Evolutionary conservation across 2,113 vertebrate genomes (phyloP), one percentile per base, ranked within the genome.

Genomic region (Condylura cristata): DNA sequence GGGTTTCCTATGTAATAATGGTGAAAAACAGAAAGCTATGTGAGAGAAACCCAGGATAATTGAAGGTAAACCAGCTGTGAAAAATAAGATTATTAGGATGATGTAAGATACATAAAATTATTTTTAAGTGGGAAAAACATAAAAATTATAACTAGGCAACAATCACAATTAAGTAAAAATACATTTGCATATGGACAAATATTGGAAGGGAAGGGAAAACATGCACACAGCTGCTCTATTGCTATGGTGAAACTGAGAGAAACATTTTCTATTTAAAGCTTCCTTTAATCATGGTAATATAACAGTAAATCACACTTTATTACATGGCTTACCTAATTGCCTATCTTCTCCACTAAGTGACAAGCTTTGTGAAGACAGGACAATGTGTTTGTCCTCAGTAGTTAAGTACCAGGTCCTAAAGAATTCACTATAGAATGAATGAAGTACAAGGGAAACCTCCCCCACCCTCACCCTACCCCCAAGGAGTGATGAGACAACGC

Each of bases 261-360:
- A 90, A 61, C 3, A 60, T 87, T 46, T 92, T 85, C 74, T 86
- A 92, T 58, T 90, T 94, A 92, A 96, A 90, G 82, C 28, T 86
- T 92, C 5, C 0, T 92, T 84, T 93, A 90, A 95, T 79, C 24
- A 26, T 74, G 48, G 74, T 53, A 75, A 48, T 66, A 89, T 46
- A 81, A 80, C 34, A 92, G 75, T 76, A 95, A 94, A 68, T 68
- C 66, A 83, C 37, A 86, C 58, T 53, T 85, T 41, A 65, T 34
- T 53, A 70, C 11, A 85, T 32, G 72, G 66, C 14, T 94, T 86
- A 5, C 63, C 83, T 91, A 78, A 83, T 10, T 90, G 41, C 41
- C 53, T 68, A 9, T 41, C 28, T 74, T 56, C 68, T 32, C 70
- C 79, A 65, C 20, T 80, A 61, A 92, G 86, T 16, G 83, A 22